Conservation (phyloP, 2,888 invertebrate genomes). For the Chalcis sispes region DNA sequence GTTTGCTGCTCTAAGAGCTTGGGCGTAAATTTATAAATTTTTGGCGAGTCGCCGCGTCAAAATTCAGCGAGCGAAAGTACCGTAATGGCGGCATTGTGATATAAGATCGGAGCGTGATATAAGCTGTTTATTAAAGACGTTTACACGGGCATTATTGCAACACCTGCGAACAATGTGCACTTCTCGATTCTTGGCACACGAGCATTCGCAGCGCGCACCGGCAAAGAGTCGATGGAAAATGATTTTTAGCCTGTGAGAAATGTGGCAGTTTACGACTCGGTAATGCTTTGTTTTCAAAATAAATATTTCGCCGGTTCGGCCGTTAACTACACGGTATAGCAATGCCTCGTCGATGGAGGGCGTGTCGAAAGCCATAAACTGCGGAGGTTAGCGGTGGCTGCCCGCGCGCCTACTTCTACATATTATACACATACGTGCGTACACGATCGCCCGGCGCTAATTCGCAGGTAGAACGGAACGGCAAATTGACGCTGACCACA, state of each 20-base stretch:
- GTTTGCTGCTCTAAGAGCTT: not conserved
- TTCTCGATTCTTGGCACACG: too few species aligned
- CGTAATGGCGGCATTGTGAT: not conserved
- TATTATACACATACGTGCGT: not conserved
- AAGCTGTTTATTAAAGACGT: too few species aligned
- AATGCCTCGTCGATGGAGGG: conserved; percentile 52
- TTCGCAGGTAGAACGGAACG: conserved; percentile 67
- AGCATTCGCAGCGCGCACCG: too few species aligned
- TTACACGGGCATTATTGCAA: too few species aligned
- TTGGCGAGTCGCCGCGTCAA: too few species aligned
- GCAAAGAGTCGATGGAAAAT: not conserved
- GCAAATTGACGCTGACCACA: conserved; percentile 70
- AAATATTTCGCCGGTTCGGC: conserved; percentile 46
- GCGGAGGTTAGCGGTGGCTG: conserved; percentile 63
- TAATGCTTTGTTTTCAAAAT: conserved; percentile 52
- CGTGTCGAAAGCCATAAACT: conserved; percentile 65
- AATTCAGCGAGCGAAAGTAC: not conserved
- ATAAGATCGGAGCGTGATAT: too few species aligned
- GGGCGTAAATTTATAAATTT: too few species aligned
- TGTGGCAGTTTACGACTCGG: conserved; percentile 43
- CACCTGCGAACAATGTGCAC: too few species aligned
- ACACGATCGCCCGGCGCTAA: conserved; percentile 60
- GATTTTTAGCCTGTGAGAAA: conserved; percentile 26
- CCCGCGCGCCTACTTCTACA: conserved; percentile 57
- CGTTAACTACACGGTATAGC: not conserved